Evolutionary conservation across 2,797 vertebrate genomes (phyloP).

Genomic region (Lates japonicus): DNA sequence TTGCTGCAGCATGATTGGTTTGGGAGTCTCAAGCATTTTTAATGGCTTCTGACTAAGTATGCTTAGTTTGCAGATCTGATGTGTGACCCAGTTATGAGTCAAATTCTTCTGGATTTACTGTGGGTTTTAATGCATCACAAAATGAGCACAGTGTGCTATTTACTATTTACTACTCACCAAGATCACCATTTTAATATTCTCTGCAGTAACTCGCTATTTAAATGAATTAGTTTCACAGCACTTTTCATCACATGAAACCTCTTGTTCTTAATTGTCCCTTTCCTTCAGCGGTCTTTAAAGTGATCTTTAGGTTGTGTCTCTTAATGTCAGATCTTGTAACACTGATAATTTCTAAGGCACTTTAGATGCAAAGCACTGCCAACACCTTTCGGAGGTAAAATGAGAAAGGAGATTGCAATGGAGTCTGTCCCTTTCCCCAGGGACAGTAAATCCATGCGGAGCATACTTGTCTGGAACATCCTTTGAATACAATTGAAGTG

Average conservation of each 20-base stretch:
- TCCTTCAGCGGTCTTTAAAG: conserved; percentile 42
- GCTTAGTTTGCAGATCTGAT: conserved; percentile 64
- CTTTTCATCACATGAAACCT: conserved; percentile 46
- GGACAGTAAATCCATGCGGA: conserved; percentile 63
- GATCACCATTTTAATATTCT: conserved; percentile 44
- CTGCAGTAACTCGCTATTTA: conserved; percentile 24
- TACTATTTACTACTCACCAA: conserved; percentile 50
- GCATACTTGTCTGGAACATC: conserved; percentile 46
- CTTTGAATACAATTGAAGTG: conserved; percentile 63
- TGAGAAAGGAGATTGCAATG: conserved; percentile 67
- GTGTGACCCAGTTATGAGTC: conserved; percentile 61
- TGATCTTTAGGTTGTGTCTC: conserved; percentile 60
- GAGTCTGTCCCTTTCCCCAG: conserved; percentile 56
- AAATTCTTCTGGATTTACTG: conserved; percentile 45
- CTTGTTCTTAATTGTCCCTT: conserved; percentile 38
- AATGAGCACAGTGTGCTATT: conserved; percentile 45
- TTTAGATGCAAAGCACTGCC: conserved; percentile 74
- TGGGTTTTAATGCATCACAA: conserved; percentile 55
- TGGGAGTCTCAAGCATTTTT: conserved; percentile 49
- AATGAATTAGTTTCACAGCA: conserved; percentile 52
- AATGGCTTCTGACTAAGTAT: conserved; percentile 37
- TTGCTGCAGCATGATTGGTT: conserved; percentile 39
- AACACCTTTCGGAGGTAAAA: conserved; percentile 68
- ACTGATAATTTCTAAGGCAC: conserved; percentile 65
- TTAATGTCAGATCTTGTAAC: conserved; percentile 65